Evolutionary conservation across 2,113 vertebrate species (phyloP), one percentile per base, ranked within the genome.

Genomic region (Rafetus swinhoei): DNA sequence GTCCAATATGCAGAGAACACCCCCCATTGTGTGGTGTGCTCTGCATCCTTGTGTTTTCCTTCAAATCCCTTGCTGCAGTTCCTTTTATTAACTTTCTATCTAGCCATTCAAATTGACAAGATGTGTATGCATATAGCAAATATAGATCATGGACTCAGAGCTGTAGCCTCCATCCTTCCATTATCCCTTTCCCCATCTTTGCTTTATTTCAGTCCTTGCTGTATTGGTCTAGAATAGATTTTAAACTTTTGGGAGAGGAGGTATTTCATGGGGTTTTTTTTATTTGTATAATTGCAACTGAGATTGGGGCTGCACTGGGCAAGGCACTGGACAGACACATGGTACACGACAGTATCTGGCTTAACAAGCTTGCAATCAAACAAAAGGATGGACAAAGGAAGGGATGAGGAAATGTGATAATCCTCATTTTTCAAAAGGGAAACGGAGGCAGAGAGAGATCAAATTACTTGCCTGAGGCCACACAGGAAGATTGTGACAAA

Each of bases 231-330:
- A 56, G n/a, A 89, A 86, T 16, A 59, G 65, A 82, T 90, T 92
- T 92, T 90, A 82, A 96, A 89, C 59, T 94, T 79, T 53, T 79
- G 56, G 53, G 69, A 94, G 24, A 65, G 85, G 83, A 69, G 92
- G 53, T 6, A 93, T 14, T 81, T 9, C 45, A 69, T 79, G 39
- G 3, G 35, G 52, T 52, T 79, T 74, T 88, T 55, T 83, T 77
- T 87, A 53, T 83, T 79, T 60, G 16, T 82, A 21, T 84, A 72
- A 65, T 60, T 80, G 81, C 45, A 76, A 65, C 45, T 89, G 35
- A 72, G 10, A 91, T 62, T 27, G 85, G 55, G 25, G 18, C 88
- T 29, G n/a, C 82, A 54, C 93, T 88, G 35, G 85, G 89, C 9
- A 65, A 93, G 74, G 15, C 7, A 53, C 83, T 82, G 77, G 35